phyloP scores from a whole-genome alignment of 2,797 vertebrate species.

The Gallirallus australis region DNA sequence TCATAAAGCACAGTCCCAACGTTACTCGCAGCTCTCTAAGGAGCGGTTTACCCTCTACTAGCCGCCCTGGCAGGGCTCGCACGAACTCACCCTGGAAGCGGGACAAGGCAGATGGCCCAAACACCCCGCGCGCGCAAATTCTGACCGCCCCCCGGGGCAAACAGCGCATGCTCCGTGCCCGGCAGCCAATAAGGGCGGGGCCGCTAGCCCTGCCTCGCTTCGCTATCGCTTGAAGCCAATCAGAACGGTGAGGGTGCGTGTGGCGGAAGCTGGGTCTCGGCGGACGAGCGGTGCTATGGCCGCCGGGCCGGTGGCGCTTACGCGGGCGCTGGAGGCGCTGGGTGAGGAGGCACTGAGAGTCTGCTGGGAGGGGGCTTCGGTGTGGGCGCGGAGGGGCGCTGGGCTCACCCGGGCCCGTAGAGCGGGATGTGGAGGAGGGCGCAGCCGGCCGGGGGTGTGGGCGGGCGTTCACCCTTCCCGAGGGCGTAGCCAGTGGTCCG shows the following conservation, averaged over 20 bases:
- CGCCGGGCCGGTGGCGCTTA: fast-evolving
- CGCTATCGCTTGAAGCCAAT: not conserved
- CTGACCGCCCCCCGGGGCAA: fast-evolving
- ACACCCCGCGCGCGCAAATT: fast-evolving
- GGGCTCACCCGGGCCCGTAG: not conserved
- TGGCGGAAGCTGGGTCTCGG: not conserved
- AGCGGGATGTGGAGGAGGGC: no score
- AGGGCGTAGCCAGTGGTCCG: fast-evolving
- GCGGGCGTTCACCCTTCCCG: fast-evolving
- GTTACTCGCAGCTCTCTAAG: fast-evolving
- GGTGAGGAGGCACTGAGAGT: not conserved
- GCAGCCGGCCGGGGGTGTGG: fast-evolving
- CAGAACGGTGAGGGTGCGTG: fast-evolving
- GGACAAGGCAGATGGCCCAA: fast-evolving
- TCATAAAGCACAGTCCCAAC: fast-evolving
- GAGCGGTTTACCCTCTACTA: fast-evolving
- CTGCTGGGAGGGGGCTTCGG: fast-evolving
- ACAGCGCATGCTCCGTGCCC: not conserved
- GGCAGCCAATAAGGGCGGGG: not conserved
- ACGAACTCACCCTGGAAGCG: fast-evolving
- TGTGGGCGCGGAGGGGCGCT: fast-evolving
- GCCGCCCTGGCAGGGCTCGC: fast-evolving
- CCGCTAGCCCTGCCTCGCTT: fast-evolving
- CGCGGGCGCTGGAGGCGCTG: not conserved
- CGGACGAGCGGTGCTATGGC: not conserved